A percentile compares a stretch with the other conserved stretches of the same genome.
These are phyloP conservation scores for Macrobrachium nipponense DNA, from an alignment of 1,140 invertebrate species.

Conservation along the genomic window DNA sequence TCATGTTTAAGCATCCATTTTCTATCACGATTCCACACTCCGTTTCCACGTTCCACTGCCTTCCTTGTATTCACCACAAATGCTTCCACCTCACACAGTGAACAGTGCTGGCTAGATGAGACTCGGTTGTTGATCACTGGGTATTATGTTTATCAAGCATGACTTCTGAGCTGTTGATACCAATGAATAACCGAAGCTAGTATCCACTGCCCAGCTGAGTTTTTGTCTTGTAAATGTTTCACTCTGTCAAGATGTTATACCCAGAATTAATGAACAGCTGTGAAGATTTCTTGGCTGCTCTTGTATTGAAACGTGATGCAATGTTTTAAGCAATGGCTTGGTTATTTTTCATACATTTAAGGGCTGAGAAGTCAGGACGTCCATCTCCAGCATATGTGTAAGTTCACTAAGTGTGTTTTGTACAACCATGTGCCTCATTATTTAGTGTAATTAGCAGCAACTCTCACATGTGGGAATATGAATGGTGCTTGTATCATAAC, in stretches of 20 bases:
- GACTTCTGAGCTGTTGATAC: too few species aligned
- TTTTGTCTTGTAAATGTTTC: too few species aligned
- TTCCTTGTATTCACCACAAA: conserved; percentile 62
- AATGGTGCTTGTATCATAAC: conserved; percentile 53
- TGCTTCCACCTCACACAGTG: conserved; percentile 62
- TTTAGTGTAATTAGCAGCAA: conserved; percentile 61
- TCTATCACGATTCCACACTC: conserved; percentile 61
- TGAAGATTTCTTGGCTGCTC: conserved; percentile 7
- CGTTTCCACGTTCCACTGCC: conserved; percentile 60
- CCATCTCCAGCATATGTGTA: conserved; percentile 52
- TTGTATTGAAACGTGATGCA: conserved; percentile 29
- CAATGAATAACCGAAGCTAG: conserved; percentile 5
- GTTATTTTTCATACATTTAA: background rate
- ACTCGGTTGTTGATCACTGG: conserved; percentile 10
- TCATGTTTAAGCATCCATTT: conserved; percentile 60
- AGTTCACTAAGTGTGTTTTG: conserved; percentile 58
- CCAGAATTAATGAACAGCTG: too few species aligned
- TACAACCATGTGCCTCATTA: conserved; percentile 63
- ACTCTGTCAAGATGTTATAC: too few species aligned
- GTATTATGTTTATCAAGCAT: background rate
- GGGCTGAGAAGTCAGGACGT: conserved; percentile 15
- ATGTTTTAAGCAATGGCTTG: conserved; percentile 17
- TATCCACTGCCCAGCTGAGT: background rate
- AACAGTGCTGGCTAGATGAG: conserved; percentile 55
- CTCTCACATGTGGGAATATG: conserved; percentile 57